These are phyloP conservation scores for Falcunculus frontatus DNA, from an alignment of 2,113 vertebrate genomes.

Conservation along the genomic window DNA sequence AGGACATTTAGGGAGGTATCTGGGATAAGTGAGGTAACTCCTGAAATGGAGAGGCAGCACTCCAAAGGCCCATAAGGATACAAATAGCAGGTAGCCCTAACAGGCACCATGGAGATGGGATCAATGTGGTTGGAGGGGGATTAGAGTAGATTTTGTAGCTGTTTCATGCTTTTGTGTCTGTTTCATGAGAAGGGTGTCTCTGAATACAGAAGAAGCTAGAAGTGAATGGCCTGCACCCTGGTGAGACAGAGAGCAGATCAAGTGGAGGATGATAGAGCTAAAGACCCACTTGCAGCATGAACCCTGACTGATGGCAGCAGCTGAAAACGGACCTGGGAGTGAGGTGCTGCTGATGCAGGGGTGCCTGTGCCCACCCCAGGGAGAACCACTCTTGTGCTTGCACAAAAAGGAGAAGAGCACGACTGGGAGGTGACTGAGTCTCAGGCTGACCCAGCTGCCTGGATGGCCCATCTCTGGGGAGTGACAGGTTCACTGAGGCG, in stretches of 20 bases:
- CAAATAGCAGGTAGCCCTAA: neutral
- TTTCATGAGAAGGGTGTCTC: neutral
- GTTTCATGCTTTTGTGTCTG: neutral
- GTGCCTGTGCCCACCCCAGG: rapidly evolving
- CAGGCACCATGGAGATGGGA: neutral
- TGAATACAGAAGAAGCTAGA: neutral
- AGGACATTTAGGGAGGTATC: neutral
- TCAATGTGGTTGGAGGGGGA: rapidly evolving
- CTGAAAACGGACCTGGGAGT: neutral
- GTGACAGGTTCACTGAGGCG: neutral
- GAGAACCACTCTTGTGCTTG: neutral
- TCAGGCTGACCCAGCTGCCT: neutral
- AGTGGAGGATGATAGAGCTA: neutral
- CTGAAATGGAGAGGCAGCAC: neutral
- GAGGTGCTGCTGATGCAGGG: neutral
- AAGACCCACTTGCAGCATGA: neutral
- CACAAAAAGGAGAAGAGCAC: neutral
- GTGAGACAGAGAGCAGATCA: neutral
- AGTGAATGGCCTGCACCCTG: neutral
- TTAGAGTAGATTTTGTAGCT: neutral
- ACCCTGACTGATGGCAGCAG: neutral
- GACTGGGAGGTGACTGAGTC: neutral
- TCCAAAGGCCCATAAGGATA: rapidly evolving
- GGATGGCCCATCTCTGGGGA: rapidly evolving
- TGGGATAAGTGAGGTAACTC: neutral